Evolutionary conservation across 2,888 invertebrate species (phyloP).

Genomic region (Capitulum mitella): DNA sequence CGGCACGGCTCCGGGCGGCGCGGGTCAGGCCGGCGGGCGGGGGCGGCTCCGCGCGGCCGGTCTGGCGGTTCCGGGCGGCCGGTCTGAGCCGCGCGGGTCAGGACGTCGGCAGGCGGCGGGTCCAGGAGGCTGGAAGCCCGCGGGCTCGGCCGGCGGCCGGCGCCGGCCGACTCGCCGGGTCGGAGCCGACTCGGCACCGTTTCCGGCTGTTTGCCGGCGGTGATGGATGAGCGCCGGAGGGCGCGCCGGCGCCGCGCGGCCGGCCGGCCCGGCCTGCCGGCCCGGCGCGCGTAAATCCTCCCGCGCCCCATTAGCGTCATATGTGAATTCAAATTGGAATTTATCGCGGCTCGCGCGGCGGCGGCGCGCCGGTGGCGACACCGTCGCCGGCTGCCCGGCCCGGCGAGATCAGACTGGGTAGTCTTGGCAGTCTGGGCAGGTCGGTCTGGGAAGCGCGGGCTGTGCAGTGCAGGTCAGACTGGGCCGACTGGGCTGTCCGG

Average conservation of each 20-base stretch:
- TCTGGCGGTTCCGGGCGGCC: too few relatives aligned
- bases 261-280: not conserved
- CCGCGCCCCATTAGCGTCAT: conserved; percentile 15
- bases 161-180: not conserved
- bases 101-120: not conserved
- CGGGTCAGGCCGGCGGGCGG: not conserved
- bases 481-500: too few relatives aligned
- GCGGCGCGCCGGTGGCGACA: too few relatives aligned
- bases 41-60: too few relatives aligned
- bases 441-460: too few relatives aligned
- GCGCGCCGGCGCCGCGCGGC: not conserved
- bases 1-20: not conserved
- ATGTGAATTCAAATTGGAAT: conserved; percentile 22
- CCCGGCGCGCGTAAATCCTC: conserved; percentile 11
- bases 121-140: not conserved
- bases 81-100: not conserved
- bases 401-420: too few relatives aligned
- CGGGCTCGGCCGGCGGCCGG: not conserved
- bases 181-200: not conserved
- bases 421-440: too few relatives aligned
- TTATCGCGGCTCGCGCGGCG: not conserved
- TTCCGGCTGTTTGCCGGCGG: not conserved
- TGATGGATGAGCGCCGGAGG: not conserved
- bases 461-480: too few relatives aligned
- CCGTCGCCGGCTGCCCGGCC: too few relatives aligned